Evolutionary conservation across 2,113 vertebrate species (phyloP), one percentile per base, ranked within the genome.

Genomic region (Kryptolebias marmoratus): DNA sequence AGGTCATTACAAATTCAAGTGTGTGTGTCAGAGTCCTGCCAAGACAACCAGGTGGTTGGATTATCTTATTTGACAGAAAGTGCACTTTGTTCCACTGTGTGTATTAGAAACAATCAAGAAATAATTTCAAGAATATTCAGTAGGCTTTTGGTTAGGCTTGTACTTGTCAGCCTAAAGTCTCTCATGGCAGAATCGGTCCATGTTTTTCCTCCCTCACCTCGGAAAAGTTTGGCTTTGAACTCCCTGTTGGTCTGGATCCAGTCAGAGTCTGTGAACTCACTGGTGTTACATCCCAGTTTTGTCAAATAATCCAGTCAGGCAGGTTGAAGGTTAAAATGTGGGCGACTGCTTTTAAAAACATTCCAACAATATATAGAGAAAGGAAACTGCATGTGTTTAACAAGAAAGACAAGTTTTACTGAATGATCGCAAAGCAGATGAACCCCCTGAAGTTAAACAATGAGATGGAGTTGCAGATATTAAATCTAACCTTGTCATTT

Each of bases 81-180:
- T 71, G 47, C 0, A n/a, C 11, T 62, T 75, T 62, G 22, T 78
- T 74, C 64, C 47, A 56, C 45, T 66, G 71, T 67, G 75, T 79
- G 54, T 54, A 60, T 55, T 54, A 55, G 63, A 77, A 78, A 75
- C 50, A 61, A 16, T 64, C 31, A 44, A 69, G 47, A 57, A 83
- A 67, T 82, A 10, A 67, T 69, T 64, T 54, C 59, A 75, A 55
- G 57, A 32, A 45, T 74, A 64, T 68, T 66, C 0, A 53, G 62
- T 68, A 55, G 28, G 54, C 15, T 79, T 68, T 81, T 77, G 55
- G 67, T 74, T 30, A 8, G 14, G 30, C 52, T 64, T 22, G 68
- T 5, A 45, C 13, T 27, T 48, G 64, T 67, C 66, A 53, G 32
- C 47, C 53, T 63, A 49, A 68, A 61, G 68, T 69, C 71, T 31